phyloP scores from a whole-genome alignment of 1,140 invertebrate species.

The Globodera ellingtonae region DNA sequence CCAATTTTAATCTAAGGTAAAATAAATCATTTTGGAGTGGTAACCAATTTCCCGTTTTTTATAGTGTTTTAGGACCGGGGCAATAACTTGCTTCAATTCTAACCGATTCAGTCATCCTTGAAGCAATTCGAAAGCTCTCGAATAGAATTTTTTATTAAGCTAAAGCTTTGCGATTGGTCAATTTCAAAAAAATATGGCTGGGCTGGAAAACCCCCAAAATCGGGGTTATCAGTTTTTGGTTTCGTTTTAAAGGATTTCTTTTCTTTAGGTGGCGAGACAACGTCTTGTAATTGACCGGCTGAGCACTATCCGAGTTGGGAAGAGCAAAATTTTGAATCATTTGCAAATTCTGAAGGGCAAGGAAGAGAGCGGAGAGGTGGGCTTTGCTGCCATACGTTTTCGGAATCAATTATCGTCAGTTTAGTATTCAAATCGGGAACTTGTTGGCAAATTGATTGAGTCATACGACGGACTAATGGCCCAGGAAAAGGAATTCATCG shows the following conservation, averaged over 20 bases:
- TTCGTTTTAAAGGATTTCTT: neutral
- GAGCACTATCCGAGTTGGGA: slow-evolving; percentile 37
- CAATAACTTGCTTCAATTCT: neutral
- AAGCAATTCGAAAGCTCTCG: too few relatives aligned
- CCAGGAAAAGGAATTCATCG: slow-evolving; percentile 42
- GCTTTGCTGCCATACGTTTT: too few relatives aligned
- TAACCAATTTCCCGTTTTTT: too few relatives aligned
- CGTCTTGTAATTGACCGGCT: slow-evolving; percentile 20
- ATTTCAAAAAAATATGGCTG: too few relatives aligned
- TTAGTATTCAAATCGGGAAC: slow-evolving; percentile 13
- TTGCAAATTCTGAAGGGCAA: slow-evolving; percentile 31
- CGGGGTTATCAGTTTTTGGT: too few relatives aligned
- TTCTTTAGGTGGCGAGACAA: slow-evolving; percentile 13
- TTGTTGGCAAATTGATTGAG: slow-evolving; percentile 33
- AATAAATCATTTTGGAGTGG: too few relatives aligned
- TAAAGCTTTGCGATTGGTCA: too few relatives aligned
- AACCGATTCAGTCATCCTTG: neutral
- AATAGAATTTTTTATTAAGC: too few relatives aligned
- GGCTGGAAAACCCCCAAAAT: too few relatives aligned
- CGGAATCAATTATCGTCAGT: neutral
- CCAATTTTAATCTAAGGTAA: too few relatives aligned
- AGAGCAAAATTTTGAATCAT: slow-evolving; percentile 30
- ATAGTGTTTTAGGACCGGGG: too few relatives aligned
- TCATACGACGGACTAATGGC: slow-evolving; percentile 30
- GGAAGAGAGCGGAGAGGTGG: slow-evolving; percentile 33